Percentiles rank a stretch among this genome's conserved stretches.
Evolutionary conservation across 2,797 vertebrate genomes (phyloP).

Genomic region (Enteromius unitaeniatus): DNA sequence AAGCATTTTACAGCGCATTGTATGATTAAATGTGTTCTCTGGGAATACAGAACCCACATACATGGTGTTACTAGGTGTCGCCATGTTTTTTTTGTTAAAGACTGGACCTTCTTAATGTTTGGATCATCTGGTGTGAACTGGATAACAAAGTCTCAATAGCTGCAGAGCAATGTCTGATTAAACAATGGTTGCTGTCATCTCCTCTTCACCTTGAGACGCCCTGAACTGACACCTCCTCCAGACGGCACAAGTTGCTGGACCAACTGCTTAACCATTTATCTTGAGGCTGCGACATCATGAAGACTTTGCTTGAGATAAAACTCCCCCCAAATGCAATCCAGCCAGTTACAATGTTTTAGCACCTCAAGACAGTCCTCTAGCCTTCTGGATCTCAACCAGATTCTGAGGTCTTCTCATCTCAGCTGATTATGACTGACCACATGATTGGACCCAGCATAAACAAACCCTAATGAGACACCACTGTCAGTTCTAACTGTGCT

Average conservation of each 20-base stretch:
- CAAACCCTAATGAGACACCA: slow-evolving; percentile 67
- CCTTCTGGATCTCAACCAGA: slow-evolving; percentile 66
- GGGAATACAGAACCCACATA: not conserved
- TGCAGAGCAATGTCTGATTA: slow-evolving; percentile 53
- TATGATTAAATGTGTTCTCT: not conserved
- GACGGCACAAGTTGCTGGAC: not conserved
- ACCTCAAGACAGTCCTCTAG: slow-evolving; percentile 17
- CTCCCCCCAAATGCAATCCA: slow-evolving; percentile 60
- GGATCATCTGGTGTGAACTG: not conserved
- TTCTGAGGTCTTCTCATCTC: slow-evolving; percentile 55
- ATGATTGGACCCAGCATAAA: slow-evolving; percentile 65
- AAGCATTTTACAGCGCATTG: not conserved
- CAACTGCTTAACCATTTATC: not conserved
- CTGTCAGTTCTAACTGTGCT: slow-evolving; percentile 25
- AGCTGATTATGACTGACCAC: slow-evolving; percentile 58
- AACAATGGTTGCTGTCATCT: slow-evolving; percentile 72
- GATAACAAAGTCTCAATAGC: slow-evolving; percentile 67
- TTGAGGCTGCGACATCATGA: slow-evolving; percentile 7
- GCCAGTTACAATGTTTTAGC: slow-evolving; percentile 58
- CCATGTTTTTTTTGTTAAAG: not conserved
- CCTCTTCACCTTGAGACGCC: slow-evolving; percentile 49
- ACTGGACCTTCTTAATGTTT: not conserved
- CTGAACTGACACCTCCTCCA: slow-evolving; percentile 24
- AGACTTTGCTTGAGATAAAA: slow-evolving; percentile 39
- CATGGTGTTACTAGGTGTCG: not conserved